Evolutionary conservation across 2,113 vertebrate species (phyloP).

Genomic region (Condylura cristata): DNA sequence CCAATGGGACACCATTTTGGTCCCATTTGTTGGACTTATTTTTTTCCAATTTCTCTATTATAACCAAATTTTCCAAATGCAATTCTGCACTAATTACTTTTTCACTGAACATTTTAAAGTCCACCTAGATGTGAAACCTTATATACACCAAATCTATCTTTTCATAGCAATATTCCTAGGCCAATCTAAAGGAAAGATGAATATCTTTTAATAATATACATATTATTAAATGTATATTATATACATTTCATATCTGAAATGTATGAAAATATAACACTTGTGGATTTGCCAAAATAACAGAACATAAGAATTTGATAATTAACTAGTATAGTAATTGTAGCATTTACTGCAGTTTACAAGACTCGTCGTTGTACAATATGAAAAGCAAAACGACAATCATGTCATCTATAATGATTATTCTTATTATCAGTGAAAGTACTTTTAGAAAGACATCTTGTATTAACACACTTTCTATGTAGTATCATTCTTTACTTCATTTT

Average conservation of each 20-base stretch:
- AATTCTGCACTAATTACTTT: neutral
- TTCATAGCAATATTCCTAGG: conserved; percentile 13
- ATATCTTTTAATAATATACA: conserved; percentile 52
- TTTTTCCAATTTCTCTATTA: neutral
- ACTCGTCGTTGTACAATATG: conserved; percentile 72
- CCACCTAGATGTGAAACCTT: conserved; percentile 46
- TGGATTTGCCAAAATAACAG: conserved; percentile 78
- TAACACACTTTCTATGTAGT: conserved; percentile 59
- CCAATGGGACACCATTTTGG: neutral
- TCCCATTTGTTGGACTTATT: neutral
- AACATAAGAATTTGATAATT: conserved; percentile 81
- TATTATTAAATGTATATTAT: no score
- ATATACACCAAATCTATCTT: neutral
- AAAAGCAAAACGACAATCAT: conserved; percentile 62
- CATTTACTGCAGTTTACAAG: conserved; percentile 79
- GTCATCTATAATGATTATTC: conserved; percentile 60
- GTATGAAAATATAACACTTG: conserved; percentile 61
- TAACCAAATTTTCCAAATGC: neutral
- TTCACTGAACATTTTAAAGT: conserved; percentile 39
- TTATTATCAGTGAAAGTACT: conserved; percentile 57
- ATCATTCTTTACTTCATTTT: conserved; percentile 70
- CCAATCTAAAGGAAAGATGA: conserved; percentile 53
- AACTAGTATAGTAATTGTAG: conserved; percentile 74
- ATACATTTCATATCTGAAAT: conserved; percentile 65
- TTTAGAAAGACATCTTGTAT: conserved; percentile 63